Evolutionary conservation across 2,888 invertebrate genomes (phyloP), one percentile per base, ranked within the genome.

Genomic region (Junonia oenone): DNA sequence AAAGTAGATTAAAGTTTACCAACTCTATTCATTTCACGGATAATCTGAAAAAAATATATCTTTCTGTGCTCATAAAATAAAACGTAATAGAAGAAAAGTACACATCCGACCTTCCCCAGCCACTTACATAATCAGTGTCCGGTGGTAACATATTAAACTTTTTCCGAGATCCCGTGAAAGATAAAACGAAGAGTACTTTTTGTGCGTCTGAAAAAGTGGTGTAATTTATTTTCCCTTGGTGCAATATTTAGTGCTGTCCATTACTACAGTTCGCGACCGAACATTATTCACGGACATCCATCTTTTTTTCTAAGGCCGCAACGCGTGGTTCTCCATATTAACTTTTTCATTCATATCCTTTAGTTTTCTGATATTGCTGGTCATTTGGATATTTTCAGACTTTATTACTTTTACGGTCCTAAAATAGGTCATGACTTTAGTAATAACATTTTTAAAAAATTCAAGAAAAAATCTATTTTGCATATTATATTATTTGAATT

Each of bases 201-300:
- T 86, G 85, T 81, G 78, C 75, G 66, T 70, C 80, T 87, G 88
- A 88, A 88, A 88, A 88, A 87, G 82, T 76, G 79, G 71, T 68
- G 85, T 87, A 87, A 89, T 89, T 89, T 88, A 88, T 89, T 86
- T 87, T 83, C 86, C 83, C 85, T 83, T 73, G 80, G 81, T 86
- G 83, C 85, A 87, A 89, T 89, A 89, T 89, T 89, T 89, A 88
- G 88, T 87, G 88, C 84, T 88, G 89, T 87, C 89, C 89, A 88
- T 89, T 89, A 89, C 88, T 81, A 81, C 78, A 87, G 88, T 87
- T 86, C 87, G 87, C 89, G 89, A 86, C 88, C 88, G 83, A 80
- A 81, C 86, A 87, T 89, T 86, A 86, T 85, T 89, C 88, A 89
- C 81, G 69, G 69, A 75, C 83, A 85, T 88, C 82, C 82, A 82